Conservation (phyloP, 2,113 vertebrate genomes). For the Suncus etruscus region DNA sequence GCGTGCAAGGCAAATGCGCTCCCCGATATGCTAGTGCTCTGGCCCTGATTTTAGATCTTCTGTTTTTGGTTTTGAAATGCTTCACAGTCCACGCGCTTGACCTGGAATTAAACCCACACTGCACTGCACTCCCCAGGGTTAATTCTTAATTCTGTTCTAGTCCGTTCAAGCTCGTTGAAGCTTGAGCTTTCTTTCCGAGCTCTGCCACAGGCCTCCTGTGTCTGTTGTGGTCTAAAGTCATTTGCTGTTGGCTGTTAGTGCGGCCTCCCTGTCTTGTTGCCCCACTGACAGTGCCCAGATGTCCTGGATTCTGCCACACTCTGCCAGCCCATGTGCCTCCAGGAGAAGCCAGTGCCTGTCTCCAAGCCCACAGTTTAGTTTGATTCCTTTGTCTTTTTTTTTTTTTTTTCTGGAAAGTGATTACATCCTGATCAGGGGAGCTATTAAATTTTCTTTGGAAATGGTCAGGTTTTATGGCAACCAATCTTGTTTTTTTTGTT, state of each 20-base stretch:
- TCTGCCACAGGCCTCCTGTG: background rate
- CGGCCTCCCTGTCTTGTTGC: background rate
- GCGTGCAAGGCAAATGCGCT: too few relatives aligned
- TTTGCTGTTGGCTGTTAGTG: background rate
- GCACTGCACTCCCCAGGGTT: background rate
- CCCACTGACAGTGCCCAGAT: background rate
- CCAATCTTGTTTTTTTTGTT: too few relatives aligned
- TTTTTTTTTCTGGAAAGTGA: conserved; percentile 36
- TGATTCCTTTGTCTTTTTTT: conserved; percentile 26
- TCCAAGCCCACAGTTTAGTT: background rate
- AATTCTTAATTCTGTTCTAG: background rate
- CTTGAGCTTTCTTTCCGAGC: background rate
- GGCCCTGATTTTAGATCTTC: too few relatives aligned
- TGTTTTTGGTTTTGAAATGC: conserved; percentile 32
- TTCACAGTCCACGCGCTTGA: background rate
- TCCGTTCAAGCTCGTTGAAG: background rate
- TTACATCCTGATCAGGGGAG: conserved; percentile 51
- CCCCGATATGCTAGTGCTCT: too few relatives aligned
- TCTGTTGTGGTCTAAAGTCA: background rate
- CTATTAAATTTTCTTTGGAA: background rate
- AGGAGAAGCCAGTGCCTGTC: background rate
- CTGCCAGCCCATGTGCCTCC: background rate
- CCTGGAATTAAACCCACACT: background rate
- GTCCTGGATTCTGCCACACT: background rate
- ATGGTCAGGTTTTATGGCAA: conserved; percentile 44